Percentiles rank a stretch among this genome's conserved stretches.
phyloP scores from a whole-genome alignment of 2,113 vertebrate species.

The Poecilia latipinna region DNA sequence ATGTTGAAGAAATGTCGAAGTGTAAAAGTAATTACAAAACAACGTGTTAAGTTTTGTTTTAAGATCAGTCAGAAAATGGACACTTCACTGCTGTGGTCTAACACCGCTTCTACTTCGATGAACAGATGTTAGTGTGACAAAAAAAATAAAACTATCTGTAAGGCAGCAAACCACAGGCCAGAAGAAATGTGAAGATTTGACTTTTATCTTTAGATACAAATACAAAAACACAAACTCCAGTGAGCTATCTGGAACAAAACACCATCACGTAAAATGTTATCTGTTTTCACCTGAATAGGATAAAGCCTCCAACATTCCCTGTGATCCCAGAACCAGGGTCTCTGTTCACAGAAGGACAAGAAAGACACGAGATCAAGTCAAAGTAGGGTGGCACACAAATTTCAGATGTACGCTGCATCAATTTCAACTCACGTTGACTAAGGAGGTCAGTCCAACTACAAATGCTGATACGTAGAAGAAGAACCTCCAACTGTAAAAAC shows the following conservation, averaged over 20 bases:
- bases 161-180: neutral
- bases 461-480: conserved; percentile 78
- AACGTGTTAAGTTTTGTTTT: too few relatives aligned
- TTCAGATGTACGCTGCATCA: neutral
- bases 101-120: too few relatives aligned
- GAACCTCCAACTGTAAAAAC: conserved; percentile 79
- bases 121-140: too few relatives aligned
- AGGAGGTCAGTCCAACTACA: conserved; percentile 64
- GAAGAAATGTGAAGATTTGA: neutral
- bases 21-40: too few relatives aligned
- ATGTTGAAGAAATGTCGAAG: too few relatives aligned
- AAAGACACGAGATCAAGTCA: neutral
- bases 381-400: neutral
- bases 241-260: neutral
- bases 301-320: conserved; percentile 88
- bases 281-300: conserved; percentile 85
- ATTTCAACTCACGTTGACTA: conserved; percentile 71
- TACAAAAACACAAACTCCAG: neutral
- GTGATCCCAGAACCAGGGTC: conserved; percentile 90
- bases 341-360: conserved; percentile 73
- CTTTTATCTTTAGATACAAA: neutral
- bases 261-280: neutral
- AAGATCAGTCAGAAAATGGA: too few relatives aligned
- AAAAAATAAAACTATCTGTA: neutral
- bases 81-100: too few relatives aligned